A percentile compares a stretch with the other conserved stretches of the same genome.
These are phyloP conservation scores for Rhineura floridana DNA, from an alignment of 2,113 vertebrate species.

Conservation along the genomic window DNA sequence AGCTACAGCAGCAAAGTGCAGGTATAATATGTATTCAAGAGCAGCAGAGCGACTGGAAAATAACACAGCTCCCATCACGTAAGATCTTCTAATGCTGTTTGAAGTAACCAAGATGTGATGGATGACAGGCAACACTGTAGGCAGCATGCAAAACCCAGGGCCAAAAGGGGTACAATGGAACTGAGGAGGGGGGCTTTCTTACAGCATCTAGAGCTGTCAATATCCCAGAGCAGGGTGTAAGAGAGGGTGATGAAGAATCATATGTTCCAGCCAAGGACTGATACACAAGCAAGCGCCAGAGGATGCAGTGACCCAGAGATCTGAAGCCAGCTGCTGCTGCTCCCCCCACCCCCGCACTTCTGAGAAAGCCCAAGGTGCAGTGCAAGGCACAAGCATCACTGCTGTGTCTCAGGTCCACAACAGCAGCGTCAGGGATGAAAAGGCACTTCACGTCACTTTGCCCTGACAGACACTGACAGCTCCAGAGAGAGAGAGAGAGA, in stretches of 20 bases:
- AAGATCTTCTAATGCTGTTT: conserved; percentile 42
- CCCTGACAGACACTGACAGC: background rate
- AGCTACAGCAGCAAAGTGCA: conserved; percentile 25
- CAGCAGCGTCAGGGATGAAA: background rate
- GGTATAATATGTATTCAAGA: conserved; percentile 22
- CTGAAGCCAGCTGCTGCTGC: background rate
- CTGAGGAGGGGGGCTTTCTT: conserved; percentile 1
- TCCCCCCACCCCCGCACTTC: background rate
- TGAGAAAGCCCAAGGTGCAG: background rate
- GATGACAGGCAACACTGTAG: background rate
- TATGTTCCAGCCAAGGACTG: background rate
- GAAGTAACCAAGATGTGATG: background rate
- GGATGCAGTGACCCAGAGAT: background rate
- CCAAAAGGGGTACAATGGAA: conserved; percentile 32
- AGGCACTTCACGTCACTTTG: background rate
- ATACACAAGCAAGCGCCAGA: background rate
- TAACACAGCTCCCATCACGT: background rate
- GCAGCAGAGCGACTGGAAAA: conserved; percentile 26
- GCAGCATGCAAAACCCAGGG: conserved; percentile 35
- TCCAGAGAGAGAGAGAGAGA: background rate
- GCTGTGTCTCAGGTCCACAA: no score
- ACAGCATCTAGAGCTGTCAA: conserved; percentile 37
- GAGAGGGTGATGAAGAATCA: background rate
- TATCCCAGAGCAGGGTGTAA: background rate
- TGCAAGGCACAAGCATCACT: background rate